Evolutionary conservation across 1,140 invertebrate species (phyloP).

Genomic region (Aleiodes sp.): DNA sequence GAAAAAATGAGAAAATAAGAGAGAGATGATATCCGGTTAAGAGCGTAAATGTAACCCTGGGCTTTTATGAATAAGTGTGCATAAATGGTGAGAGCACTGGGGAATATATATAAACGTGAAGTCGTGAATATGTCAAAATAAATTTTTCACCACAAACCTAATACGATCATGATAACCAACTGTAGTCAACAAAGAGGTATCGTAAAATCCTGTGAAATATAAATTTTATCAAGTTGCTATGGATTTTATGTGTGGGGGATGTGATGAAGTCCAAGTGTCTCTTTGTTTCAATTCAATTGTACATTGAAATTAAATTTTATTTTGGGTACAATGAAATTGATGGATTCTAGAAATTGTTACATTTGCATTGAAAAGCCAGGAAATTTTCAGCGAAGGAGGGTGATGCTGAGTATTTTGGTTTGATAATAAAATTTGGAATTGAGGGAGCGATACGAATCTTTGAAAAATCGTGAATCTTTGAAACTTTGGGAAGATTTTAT

Average conservation of each 20-base stretch:
- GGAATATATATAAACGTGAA: constrained; percentile 7
- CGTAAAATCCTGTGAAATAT: not conserved
- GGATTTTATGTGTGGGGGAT: too few relatives aligned
- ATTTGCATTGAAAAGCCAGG: too few relatives aligned
- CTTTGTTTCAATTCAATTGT: too few relatives aligned
- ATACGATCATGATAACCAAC: constrained; percentile 9
- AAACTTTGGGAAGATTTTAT: too few relatives aligned
- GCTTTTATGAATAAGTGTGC: constrained; percentile 26
- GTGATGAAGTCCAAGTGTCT: too few relatives aligned
- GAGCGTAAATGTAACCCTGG: constrained; percentile 18
- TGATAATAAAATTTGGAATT: not conserved
- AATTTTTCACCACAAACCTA: constrained; percentile 1
- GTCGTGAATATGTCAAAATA: constrained; percentile 21
- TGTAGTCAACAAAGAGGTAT: not conserved
- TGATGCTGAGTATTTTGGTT: not conserved
- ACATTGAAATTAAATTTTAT: too few relatives aligned
- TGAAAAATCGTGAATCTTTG: too few relatives aligned
- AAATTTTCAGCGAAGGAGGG: not conserved
- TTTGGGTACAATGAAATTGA: too few relatives aligned
- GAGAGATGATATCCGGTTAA: constrained; percentile 17
- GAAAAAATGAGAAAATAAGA: too few relatives aligned
- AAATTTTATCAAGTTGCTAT: too few relatives aligned
- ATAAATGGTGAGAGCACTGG: constrained; percentile 15
- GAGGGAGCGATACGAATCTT: not conserved
- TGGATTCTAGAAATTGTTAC: too few relatives aligned